A percentile compares a stretch with the other conserved stretches of the same genome.
Conservation (phyloP, 2,113 vertebrate species). For the Seriola rivoliana region DNA sequence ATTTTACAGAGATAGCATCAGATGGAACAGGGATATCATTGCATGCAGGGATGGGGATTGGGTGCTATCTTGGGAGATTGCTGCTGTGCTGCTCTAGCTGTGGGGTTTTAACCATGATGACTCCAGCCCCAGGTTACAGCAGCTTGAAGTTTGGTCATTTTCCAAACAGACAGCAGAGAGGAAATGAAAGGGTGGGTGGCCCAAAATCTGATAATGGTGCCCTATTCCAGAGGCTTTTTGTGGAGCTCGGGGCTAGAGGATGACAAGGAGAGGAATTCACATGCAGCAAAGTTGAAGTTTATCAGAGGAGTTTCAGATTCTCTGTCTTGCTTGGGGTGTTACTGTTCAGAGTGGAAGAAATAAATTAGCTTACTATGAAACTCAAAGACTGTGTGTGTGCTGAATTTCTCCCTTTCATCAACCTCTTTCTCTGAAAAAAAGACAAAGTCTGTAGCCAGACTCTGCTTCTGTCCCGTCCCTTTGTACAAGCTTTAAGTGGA, state of each 20-base stretch:
- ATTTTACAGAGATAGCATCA: conserved; percentile 75
- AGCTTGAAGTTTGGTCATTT: conserved; percentile 59
- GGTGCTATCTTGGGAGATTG: conserved; percentile 60
- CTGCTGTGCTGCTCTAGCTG: conserved; percentile 30
- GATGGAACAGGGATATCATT: conserved; percentile 65
- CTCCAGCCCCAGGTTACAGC: conserved; percentile 38
- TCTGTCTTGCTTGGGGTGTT: conserved; percentile 36
- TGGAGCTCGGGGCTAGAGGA: conserved; percentile 13
- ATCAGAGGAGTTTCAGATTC: conserved; percentile 55
- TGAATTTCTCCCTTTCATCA: conserved; percentile 24
- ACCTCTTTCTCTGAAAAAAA: conserved; percentile 18
- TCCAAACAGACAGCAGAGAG: conserved; percentile 33
- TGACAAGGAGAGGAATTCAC: conserved; percentile 40
- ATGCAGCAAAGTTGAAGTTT: conserved; percentile 44
- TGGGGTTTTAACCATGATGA: conserved; percentile 41
- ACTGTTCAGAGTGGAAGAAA: conserved; percentile 49
- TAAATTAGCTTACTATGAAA: conserved; percentile 52
- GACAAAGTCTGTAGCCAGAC: conserved; percentile 1
- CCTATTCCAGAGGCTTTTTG: conserved; percentile 23
- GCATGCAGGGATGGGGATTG: conserved; percentile 55
- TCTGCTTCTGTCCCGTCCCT: conserved; percentile 2
- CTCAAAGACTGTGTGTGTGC: conserved; percentile 13
- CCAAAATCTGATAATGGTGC: conserved; percentile 49
- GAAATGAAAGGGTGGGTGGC: conserved; percentile 48
- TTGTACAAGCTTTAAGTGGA: conserved; percentile 37